Percentiles rank a stretch among this genome's conserved stretches.
These are phyloP conservation scores for Azorinus chamasolen DNA, from an alignment of 2,888 invertebrate genomes.

Conservation along the genomic window DNA sequence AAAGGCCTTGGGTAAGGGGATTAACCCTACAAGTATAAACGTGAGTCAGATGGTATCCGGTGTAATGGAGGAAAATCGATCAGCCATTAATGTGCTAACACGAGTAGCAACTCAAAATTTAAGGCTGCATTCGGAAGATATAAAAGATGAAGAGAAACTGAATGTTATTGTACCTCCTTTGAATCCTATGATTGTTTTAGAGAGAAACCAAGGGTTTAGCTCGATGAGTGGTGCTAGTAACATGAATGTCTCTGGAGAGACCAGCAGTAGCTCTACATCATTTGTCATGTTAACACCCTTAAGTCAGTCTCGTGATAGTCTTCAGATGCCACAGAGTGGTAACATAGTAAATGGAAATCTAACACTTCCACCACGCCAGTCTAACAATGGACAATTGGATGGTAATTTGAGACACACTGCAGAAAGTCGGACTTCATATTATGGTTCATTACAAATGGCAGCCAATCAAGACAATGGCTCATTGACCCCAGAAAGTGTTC, in stretches of 20 bases:
- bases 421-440: no score
- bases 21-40: neutral
- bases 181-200: constrained; percentile 32
- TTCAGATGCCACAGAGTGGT: no score
- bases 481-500: neutral
- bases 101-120: constrained; percentile 56
- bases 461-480: no score
- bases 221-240: neutral
- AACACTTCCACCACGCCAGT: no score
- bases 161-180: constrained; percentile 26
- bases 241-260: neutral
- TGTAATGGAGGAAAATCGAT: constrained; percentile 28
- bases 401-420: neutral
- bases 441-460: no score
- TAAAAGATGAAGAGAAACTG: constrained; percentile 36
- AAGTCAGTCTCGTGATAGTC: no score
- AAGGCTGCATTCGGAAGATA: constrained; percentile 49
- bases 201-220: neutral
- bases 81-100: constrained; percentile 44
- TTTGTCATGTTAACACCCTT: no score
- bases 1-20: neutral
- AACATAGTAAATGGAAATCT: no score
- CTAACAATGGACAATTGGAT: neutral
- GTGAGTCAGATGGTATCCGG: constrained; percentile 21
- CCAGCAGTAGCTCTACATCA: neutral